These are phyloP conservation scores for Sylvietta virens DNA, from an alignment of 2,113 vertebrate genomes.

Conservation along the genomic window DNA sequence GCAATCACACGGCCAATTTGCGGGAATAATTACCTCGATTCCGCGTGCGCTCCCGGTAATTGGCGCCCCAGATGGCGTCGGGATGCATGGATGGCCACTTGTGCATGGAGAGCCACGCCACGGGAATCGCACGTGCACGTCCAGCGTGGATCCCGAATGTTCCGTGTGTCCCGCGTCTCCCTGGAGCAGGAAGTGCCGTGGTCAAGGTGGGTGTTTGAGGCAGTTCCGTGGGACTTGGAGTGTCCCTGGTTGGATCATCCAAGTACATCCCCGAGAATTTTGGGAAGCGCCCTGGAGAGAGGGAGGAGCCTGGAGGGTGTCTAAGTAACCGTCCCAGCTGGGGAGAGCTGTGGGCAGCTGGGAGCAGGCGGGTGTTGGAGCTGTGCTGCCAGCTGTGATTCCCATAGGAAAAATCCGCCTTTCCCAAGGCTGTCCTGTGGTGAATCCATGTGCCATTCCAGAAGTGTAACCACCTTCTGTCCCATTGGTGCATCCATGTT, in stretches of 20 bases:
- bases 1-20: slow-evolving; percentile 51
- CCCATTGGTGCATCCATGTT: rapidly evolving
- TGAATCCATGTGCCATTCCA: rapidly evolving
- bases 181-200: rapidly evolving
- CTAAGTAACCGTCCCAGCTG: rapidly evolving
- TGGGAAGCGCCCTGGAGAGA: neutral
- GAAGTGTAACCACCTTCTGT: neutral
- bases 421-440: neutral
- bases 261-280: rapidly evolving
- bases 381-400: neutral
- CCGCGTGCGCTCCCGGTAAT: neutral
- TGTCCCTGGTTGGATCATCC: rapidly evolving
- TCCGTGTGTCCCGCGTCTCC: rapidly evolving
- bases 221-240: rapidly evolving
- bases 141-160: rapidly evolving
- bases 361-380: neutral
- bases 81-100: neutral
- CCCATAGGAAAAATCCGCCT: rapidly evolving
- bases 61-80: neutral
- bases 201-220: neutral
- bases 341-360: rapidly evolving
- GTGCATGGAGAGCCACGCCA: neutral
- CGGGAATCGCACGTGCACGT: neutral
- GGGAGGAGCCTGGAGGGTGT: neutral
- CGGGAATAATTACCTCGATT: neutral